Percentiles rank a stretch among this genome's conserved stretches.
Evolutionary conservation across 2,797 vertebrate species (phyloP).

Genomic region (Limnodromus scolopaceus): DNA sequence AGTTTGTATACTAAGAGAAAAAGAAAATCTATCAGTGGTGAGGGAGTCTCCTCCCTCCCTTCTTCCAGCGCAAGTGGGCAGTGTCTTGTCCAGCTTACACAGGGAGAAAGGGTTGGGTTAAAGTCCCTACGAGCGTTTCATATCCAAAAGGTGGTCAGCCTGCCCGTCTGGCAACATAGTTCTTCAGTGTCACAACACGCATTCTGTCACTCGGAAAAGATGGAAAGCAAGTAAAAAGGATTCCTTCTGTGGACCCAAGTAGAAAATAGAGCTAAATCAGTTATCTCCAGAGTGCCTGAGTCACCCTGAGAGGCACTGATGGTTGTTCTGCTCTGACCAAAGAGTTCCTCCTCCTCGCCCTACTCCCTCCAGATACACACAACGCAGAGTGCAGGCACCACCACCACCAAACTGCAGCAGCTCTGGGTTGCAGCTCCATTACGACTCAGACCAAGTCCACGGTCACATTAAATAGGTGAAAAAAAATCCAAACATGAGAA

Average conservation of each 20-base stretch:
- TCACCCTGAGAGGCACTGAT: neutral
- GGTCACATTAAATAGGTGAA: neutral
- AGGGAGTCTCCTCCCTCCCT: neutral
- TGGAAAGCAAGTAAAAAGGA: neutral
- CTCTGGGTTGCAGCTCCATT: neutral
- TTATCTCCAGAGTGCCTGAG: neutral
- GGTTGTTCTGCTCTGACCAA: neutral
- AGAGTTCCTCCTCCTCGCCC: neutral
- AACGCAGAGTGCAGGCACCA: neutral
- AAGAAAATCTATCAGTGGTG: neutral
- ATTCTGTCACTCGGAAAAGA: neutral
- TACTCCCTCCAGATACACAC: neutral
- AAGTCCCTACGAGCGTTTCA: neutral
- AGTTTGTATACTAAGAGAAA: neutral
- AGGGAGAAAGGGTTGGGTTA: neutral
- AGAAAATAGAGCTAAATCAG: neutral
- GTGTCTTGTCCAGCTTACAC: neutral
- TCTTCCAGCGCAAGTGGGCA: neutral
- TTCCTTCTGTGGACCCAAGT: neutral
- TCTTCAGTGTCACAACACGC: neutral
- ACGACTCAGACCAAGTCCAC: neutral
- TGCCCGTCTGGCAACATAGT: neutral
- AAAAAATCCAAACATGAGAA: neutral
- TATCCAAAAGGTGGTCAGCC: neutral
- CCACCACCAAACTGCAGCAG: neutral